These are phyloP conservation scores for Haplochromis burtoni DNA, from an alignment of 2,113 vertebrate species.

Conservation along the genomic window DNA sequence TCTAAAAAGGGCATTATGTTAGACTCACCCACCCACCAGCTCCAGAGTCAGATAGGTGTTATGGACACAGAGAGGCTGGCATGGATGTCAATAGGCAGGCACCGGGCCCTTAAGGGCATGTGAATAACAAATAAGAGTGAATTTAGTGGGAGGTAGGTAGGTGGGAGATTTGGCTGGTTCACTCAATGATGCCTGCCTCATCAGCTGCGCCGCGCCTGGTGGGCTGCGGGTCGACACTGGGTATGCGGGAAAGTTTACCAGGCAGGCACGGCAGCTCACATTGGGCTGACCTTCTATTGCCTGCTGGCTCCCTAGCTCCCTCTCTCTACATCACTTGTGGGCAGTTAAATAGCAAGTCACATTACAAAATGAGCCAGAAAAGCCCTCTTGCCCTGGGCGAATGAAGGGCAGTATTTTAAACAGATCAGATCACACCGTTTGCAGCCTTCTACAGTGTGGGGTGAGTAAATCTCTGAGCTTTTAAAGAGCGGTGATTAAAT, in stretches of 20 bases:
- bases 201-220: background rate
- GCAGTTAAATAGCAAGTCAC: slow-evolving; percentile 48
- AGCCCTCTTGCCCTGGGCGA: slow-evolving; percentile 11
- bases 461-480: slow-evolving; percentile 52
- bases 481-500: slow-evolving; percentile 56
- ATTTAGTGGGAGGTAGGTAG: slow-evolving; percentile 18
- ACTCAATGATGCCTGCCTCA: background rate
- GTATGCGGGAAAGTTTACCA: slow-evolving; percentile 20
- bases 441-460: slow-evolving; percentile 7
- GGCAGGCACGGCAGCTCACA: slow-evolving; percentile 23
- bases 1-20: background rate
- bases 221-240: slow-evolving; percentile 11
- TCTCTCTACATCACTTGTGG: slow-evolving; percentile 14
- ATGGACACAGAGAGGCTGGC: background rate
- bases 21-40: slow-evolving; percentile 22
- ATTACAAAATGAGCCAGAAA: slow-evolving; percentile 30
- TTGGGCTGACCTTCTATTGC: slow-evolving; percentile 47
- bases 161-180: background rate
- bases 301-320: background rate
- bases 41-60: background rate
- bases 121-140: slow-evolving; percentile 10
- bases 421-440: slow-evolving; percentile 40
- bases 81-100: background rate
- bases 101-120: background rate
- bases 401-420: slow-evolving; percentile 48